Evolutionary conservation across 1,140 invertebrate genomes (phyloP), one percentile per base, ranked within the genome.

Genomic region (Platyscapa corneri): DNA sequence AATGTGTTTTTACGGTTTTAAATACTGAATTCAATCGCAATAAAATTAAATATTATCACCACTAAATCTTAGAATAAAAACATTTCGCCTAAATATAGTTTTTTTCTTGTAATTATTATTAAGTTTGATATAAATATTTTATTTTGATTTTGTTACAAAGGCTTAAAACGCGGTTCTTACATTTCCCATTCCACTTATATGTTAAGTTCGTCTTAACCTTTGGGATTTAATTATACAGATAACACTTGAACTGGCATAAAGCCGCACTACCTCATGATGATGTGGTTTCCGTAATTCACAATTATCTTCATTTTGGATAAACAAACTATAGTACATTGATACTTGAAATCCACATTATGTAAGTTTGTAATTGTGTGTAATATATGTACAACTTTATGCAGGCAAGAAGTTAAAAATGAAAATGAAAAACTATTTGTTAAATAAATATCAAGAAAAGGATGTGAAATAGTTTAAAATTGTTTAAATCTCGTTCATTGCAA

Each of bases 191-290:
- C 37, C 42, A 39, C 10, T 8, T 74, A 39, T 23, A 27, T 27
- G 27, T 74, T 42, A 27, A 74, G 23, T 23, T 20, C 12, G 27
- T 74, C 37, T 74, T 42, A 42, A 42, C 70, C 37, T 42, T 74
- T 10, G 6, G 27, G 39, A 74, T 74, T 74, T 74, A 74, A 74
- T 74, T 74, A 74, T 42, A 42, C 27, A 74, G 70, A 74, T 74
- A 74, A 74, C 23, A 42, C 37, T 74, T 0, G 39, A 74, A 74
- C 42, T 74, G 42, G 10, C 70, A 42, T n/a, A 3, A 74, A 74
- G 37, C 42, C 2, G 10, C 23, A n/a, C 27, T 74, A 10, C 70
- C 37, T 42, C 37, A 0, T 74, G 27, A 74, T 74, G 42, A 74
- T 42, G 37, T 42, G 42, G 37, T 42, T 74, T 74, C 39, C 32